phyloP scores from a whole-genome alignment of 2,888 invertebrate genomes.

The Tenthredo notha region DNA sequence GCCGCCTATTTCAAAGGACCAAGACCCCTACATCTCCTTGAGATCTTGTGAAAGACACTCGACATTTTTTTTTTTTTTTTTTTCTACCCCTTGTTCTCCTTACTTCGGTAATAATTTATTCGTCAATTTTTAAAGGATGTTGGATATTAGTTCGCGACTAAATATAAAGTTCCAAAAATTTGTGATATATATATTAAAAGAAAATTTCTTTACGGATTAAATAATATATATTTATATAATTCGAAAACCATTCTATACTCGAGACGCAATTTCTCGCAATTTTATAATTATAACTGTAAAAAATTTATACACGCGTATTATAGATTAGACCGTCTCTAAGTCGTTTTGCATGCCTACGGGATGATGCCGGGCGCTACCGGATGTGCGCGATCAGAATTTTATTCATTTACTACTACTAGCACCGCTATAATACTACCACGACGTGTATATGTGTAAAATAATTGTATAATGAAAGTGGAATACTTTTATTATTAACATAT shows the following conservation, averaged over 20 bases:
- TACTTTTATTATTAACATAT: background rate
- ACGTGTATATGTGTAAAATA: background rate
- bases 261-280: no score
- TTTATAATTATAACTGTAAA: conserved; percentile 15
- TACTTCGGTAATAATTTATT: background rate
- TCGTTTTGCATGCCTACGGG: conserved; percentile 35
- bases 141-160: no score
- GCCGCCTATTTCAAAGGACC: conserved; percentile 12
- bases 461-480: background rate
- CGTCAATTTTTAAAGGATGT: background rate
- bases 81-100: background rate
- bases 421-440: background rate
- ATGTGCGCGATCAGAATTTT: conserved; percentile 47
- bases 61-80: background rate
- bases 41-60: background rate
- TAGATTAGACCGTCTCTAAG: conserved; percentile 4
- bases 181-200: no score
- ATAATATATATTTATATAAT: no score
- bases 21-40: background rate
- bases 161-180: no score
- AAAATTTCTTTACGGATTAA: no score
- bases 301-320: background rate
- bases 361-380: conserved; percentile 17
- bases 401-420: background rate
- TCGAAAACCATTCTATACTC: no score